A percentile compares a stretch with the other conserved stretches of the same genome.
Evolutionary conservation across 2,888 invertebrate genomes (phyloP).

Genomic region (Germaria angustata): DNA sequence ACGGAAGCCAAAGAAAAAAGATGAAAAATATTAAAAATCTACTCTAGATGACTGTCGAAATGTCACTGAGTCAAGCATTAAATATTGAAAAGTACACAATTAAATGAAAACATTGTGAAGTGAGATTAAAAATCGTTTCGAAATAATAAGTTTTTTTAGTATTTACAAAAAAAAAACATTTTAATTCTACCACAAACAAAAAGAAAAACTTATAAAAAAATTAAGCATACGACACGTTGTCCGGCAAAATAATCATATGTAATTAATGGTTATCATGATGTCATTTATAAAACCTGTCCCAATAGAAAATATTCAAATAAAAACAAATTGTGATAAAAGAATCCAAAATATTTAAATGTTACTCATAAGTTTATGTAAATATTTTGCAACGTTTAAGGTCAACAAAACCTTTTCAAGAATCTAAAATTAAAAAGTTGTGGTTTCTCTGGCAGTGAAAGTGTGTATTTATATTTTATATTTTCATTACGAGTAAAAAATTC

Average conservation of each 20-base stretch:
- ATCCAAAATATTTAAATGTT: background rate
- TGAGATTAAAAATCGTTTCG: slow-evolving; percentile 24
- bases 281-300: slow-evolving; percentile 18
- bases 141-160: background rate
- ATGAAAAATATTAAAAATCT: slow-evolving; percentile 24
- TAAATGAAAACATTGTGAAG: slow-evolving; percentile 10
- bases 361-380: too few species aligned
- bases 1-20: slow-evolving; percentile 32
- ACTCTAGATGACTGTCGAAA: slow-evolving; percentile 27
- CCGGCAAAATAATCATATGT: background rate
- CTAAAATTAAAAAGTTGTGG: slow-evolving; percentile 13
- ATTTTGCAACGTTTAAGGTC: background rate
- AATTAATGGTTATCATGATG: slow-evolving; percentile 25
- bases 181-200: slow-evolving; percentile 1
- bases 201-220: background rate
- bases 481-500: background rate
- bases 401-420: slow-evolving; percentile 36
- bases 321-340: background rate
- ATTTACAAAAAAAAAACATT: background rate
- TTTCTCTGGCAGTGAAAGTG: slow-evolving; percentile 8
- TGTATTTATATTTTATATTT: slow-evolving; percentile 6
- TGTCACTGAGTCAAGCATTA: slow-evolving; percentile 44
- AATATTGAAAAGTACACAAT: slow-evolving; percentile 21
- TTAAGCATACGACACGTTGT: slow-evolving; percentile 55
- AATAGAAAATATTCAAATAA: background rate